Base-by-base conservation (phyloP, 1,140 invertebrate genomes). In the Drosophila triauraria region DNA sequence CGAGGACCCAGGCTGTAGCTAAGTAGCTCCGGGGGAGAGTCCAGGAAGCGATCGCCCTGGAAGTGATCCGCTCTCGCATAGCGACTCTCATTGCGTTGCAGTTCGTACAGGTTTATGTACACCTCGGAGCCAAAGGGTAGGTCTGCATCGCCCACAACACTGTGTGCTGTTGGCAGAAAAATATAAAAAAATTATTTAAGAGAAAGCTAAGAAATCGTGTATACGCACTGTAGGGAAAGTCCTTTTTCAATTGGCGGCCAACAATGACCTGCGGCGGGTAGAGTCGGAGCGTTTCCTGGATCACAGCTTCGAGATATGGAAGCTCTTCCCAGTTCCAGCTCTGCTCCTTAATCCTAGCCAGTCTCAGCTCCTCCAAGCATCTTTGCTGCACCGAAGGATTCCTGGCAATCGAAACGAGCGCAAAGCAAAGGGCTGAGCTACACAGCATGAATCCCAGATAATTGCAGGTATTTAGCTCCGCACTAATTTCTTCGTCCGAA, bases 231-330 rank as follows among this genome's bases (percentile, higher is more conserved):
- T 88, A 88, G 0, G 47, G 2, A 32, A 90, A 90, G 23, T 85
- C 78, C 15, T 51, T 3, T 3, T 27, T 64, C 0, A 88, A 50
- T 15, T 88, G 61, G 0, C 84, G 59, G 0, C 42, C 69, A 13
- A 88, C 58, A 27, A 90, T 78, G 9, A 78, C 32, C 25, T 88
- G 84, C 0, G 84, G 85, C 1, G 84, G 84, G n/a, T 88, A 87
- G 8, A 88, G 62, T 10, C 84, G 44, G 20, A 88, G 23, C 0
- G 69, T 78, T 50, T 88, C 84, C 9, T 50, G 27, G 0, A 88
- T 17, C 2, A 88, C 80, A 2, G 80, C 72, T 3, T 90, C 65
- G 4, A 88, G 27, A 27, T 62, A 88, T 23, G 77, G 25, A 15
- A 84, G 43, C 2, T 38, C 25, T 1, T 61, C 53, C 13, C 72